Evolutionary conservation across 2,797 vertebrate species (phyloP).

Genomic region (Sebastes oblongus): DNA sequence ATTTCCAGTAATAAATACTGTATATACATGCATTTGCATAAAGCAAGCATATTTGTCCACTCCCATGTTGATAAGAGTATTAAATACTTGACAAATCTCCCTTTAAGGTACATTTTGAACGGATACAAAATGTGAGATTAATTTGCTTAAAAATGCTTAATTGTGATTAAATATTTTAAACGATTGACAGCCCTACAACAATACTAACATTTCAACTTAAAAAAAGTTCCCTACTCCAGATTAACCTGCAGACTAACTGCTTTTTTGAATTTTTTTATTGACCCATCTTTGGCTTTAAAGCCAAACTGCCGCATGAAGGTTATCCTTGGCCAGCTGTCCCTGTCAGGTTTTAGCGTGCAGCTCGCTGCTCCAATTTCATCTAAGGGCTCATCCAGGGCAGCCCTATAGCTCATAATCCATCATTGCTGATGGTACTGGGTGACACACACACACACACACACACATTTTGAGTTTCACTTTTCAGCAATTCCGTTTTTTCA

Average conservation of each 20-base stretch:
- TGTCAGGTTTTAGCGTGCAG: slow-evolving; percentile 45
- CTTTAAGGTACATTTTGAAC: too few species aligned
- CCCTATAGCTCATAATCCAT: slow-evolving; percentile 60
- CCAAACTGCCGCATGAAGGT: slow-evolving; percentile 34
- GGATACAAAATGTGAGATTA: too few species aligned
- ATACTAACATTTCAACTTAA: not conserved
- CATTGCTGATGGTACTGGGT: slow-evolving; percentile 50
- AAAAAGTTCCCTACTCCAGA: not conserved
- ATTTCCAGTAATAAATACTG: too few species aligned
- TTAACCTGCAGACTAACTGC: not conserved
- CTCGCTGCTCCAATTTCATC: slow-evolving; percentile 59
- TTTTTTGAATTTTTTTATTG: not conserved
- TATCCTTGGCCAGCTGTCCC: slow-evolving; percentile 38
- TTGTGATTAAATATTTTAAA: too few species aligned
- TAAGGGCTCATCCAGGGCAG: slow-evolving; percentile 55
- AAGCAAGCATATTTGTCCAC: too few species aligned
- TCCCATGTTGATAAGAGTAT: too few species aligned
- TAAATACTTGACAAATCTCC: too few species aligned
- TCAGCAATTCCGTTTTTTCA: not conserved
- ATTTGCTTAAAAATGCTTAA: too few species aligned
- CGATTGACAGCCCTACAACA: too few species aligned
- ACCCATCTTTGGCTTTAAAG: slow-evolving; percentile 42
- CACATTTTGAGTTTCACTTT: not conserved
- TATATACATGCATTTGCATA: too few species aligned
- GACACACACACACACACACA: not conserved